These are phyloP conservation scores for Phrynosoma platyrhinos DNA, from an alignment of 2,113 vertebrate genomes.

Conservation along the genomic window DNA sequence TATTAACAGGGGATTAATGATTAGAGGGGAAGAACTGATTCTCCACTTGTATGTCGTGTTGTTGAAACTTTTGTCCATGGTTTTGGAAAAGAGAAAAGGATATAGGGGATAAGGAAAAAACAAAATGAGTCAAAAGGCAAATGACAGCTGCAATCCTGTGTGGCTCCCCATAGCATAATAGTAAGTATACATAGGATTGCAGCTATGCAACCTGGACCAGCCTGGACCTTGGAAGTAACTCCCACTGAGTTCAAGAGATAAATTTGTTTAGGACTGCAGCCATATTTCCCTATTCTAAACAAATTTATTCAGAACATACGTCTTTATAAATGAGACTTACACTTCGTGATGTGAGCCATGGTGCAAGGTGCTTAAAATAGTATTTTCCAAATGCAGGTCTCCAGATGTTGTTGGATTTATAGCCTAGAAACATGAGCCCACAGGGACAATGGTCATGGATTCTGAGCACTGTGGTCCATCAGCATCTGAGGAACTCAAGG, in stretches of 20 bases:
- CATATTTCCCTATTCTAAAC: not conserved
- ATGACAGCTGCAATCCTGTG: too few species aligned
- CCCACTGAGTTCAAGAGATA: not conserved
- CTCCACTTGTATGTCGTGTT: not conserved
- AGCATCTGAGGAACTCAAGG: too few species aligned
- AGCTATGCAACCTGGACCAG: not conserved
- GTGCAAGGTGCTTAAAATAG: too few species aligned
- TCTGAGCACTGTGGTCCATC: too few species aligned
- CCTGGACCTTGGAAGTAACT: not conserved
- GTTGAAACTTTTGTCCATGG: constrained; percentile 4
- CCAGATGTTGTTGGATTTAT: not conserved
- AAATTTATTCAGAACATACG: not conserved
- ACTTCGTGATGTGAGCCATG: too few species aligned
- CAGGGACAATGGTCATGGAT: not conserved
- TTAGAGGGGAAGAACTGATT: constrained; percentile 3
- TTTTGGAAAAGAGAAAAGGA: not conserved
- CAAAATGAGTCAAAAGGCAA: not conserved
- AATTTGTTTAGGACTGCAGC: not conserved
- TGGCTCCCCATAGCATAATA: not conserved
- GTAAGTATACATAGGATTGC: not conserved
- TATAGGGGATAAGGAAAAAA: not conserved
- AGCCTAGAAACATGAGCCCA: not conserved
- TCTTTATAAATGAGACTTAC: too few species aligned
- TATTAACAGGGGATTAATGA: constrained; percentile 18
- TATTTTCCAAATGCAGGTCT: not conserved